Evolutionary conservation across 2,797 vertebrate genomes (phyloP).

Genomic region (Megalops cyprinoides): DNA sequence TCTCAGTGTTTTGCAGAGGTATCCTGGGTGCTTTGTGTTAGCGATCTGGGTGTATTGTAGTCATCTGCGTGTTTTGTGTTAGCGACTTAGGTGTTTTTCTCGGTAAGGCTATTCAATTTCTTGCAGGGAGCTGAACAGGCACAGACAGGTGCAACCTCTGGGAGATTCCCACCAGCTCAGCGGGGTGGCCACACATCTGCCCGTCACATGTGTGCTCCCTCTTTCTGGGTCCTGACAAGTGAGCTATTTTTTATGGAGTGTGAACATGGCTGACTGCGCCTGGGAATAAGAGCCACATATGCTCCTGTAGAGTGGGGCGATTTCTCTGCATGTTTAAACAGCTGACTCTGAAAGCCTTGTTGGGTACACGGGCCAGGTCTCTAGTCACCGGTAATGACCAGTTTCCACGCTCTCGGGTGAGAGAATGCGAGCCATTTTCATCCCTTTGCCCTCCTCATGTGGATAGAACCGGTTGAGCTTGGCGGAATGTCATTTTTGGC

Average conservation of each 20-base stretch:
- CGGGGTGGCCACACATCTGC: no score
- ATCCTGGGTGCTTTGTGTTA: no score
- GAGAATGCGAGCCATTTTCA: slow-evolving; percentile 16
- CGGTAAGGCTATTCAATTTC: no score
- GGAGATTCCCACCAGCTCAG: neutral
- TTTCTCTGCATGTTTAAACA: slow-evolving; percentile 14
- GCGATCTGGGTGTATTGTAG: no score
- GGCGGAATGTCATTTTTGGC: slow-evolving; percentile 35
- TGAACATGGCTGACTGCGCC: slow-evolving; percentile 7
- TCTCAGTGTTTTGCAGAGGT: no score
- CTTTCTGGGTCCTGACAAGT: neutral
- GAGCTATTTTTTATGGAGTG: neutral
- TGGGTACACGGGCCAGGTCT: neutral
- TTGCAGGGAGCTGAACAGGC: no score
- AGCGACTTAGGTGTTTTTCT: no score
- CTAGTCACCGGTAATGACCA: slow-evolving; percentile 31
- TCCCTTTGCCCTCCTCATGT: slow-evolving; percentile 14
- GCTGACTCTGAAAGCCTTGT: neutral
- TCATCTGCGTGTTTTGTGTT: no score
- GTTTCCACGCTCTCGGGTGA: slow-evolving; percentile 24
- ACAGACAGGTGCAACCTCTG: neutral
- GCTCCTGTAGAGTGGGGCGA: neutral
- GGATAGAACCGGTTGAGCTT: slow-evolving; percentile 20
- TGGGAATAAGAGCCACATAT: neutral
- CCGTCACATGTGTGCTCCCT: neutral